Evolutionary conservation across 1,140 invertebrate genomes (phyloP).

Genomic region (Bombus fervidus): DNA sequence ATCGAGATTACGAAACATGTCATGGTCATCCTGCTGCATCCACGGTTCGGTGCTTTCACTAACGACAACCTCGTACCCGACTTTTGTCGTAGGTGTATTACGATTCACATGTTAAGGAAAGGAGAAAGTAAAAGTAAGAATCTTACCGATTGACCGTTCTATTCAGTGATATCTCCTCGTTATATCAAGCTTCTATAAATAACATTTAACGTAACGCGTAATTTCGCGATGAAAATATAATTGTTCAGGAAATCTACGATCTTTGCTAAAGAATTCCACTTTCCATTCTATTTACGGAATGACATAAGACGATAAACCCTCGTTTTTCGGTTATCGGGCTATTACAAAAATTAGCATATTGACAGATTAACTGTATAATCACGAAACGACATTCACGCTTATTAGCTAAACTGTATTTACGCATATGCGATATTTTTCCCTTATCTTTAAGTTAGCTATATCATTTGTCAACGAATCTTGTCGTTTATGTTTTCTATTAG

Average conservation of each 20-base stretch:
- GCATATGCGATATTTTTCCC: too few species aligned
- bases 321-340: not conserved
- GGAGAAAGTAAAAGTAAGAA: slow-evolving; percentile 36
- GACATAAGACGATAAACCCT: not conserved
- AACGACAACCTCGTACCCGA: slow-evolving; percentile 30
- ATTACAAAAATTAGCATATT: not conserved
- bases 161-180: not conserved
- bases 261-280: not conserved
- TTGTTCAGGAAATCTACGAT: not conserved
- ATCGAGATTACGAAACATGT: slow-evolving; percentile 70
- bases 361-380: not conserved
- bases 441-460: not conserved
- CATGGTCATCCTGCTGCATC: slow-evolving; percentile 75
- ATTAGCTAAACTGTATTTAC: not conserved
- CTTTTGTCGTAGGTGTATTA: slow-evolving; percentile 20
- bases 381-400: not conserved
- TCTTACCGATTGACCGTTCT: not conserved
- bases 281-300: not conserved
- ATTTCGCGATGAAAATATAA: not conserved
- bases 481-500: not conserved
- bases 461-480: not conserved
- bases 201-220: too few species aligned
- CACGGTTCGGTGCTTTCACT: slow-evolving; percentile 69
- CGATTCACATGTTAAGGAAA: not conserved
- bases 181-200: not conserved